Evolutionary conservation across 2,888 invertebrate species (phyloP).

Genomic region (Phoenoteleia sp.): DNA sequence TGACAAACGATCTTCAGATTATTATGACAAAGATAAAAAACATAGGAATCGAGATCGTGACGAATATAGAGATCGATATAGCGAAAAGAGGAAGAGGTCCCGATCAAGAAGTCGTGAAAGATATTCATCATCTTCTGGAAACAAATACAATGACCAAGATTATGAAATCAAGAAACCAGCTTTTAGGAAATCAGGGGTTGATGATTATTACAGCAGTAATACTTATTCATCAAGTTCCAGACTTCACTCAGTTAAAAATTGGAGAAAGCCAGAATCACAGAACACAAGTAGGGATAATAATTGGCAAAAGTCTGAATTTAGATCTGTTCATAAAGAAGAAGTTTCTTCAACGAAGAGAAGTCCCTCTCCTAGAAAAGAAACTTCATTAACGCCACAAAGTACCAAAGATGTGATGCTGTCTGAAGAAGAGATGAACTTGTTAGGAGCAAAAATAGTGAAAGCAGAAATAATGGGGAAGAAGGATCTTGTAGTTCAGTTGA

Average conservation of each 20-base stretch:
- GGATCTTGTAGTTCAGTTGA: constrained; percentile 90
- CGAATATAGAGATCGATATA: constrained; percentile 3
- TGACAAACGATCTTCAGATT: neutral
- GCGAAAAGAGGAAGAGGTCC: constrained; percentile 63
- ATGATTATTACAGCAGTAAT: constrained; percentile 68
- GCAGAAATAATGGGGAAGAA: constrained; percentile 97
- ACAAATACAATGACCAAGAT: constrained; percentile 29
- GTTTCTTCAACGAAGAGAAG: neutral
- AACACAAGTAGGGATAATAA: constrained; percentile 66
- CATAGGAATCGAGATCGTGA: neutral
- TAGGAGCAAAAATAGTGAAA: constrained; percentile 96
- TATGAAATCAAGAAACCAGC: constrained; percentile 64
- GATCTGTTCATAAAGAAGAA: no score
- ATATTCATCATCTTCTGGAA: constrained; percentile 40
- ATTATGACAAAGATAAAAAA: neutral
- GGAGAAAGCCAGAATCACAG: constrained; percentile 77
- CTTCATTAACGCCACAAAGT: constrained; percentile 51
- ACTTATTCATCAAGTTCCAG: constrained; percentile 35
- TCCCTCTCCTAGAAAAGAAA: constrained; percentile 38
- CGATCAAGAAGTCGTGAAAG: constrained; percentile 75
- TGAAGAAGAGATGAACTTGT: constrained; percentile 95
- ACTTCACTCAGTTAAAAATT: constrained; percentile 73
- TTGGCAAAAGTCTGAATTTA: no score
- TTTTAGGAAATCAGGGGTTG: constrained; percentile 80
- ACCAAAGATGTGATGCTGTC: constrained; percentile 87